A percentile compares a stretch with the other conserved stretches of the same genome.
Evolutionary conservation across 2,113 vertebrate species (phyloP).

Genomic region (Bettongia penicillata): DNA sequence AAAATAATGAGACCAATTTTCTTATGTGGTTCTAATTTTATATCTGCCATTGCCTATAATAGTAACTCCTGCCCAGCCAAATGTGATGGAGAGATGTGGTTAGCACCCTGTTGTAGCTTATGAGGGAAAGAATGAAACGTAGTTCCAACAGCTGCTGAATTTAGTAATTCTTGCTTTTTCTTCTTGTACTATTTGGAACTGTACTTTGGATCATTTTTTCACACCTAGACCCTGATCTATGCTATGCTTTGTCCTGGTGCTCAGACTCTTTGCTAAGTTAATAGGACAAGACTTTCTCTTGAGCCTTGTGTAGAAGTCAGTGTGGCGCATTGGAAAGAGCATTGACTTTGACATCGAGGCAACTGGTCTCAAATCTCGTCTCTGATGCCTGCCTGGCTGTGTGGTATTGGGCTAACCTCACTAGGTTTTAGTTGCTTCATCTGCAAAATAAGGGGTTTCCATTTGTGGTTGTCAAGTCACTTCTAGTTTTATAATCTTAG

Average conservation of each 20-base stretch:
- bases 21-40: background rate
- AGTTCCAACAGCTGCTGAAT: background rate
- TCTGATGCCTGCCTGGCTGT: background rate
- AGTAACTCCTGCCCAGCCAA: background rate
- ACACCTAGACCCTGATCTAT: background rate
- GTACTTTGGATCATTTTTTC: background rate
- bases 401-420: background rate
- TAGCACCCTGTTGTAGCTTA: background rate
- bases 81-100: background rate
- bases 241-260: background rate
- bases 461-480: background rate
- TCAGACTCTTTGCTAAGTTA: background rate
- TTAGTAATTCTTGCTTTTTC: background rate
- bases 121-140: background rate
- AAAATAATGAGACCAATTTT: slow-evolving; percentile 1
- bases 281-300: background rate
- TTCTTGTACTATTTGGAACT: background rate
- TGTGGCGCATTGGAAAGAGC: background rate
- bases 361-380: background rate
- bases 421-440: background rate
- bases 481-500: background rate
- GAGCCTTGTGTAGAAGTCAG: background rate
- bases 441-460: background rate
- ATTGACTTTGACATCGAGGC: background rate
- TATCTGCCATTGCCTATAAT: background rate